phyloP scores from a whole-genome alignment of 2,797 vertebrate genomes.

The Okamejei kenojei region DNA sequence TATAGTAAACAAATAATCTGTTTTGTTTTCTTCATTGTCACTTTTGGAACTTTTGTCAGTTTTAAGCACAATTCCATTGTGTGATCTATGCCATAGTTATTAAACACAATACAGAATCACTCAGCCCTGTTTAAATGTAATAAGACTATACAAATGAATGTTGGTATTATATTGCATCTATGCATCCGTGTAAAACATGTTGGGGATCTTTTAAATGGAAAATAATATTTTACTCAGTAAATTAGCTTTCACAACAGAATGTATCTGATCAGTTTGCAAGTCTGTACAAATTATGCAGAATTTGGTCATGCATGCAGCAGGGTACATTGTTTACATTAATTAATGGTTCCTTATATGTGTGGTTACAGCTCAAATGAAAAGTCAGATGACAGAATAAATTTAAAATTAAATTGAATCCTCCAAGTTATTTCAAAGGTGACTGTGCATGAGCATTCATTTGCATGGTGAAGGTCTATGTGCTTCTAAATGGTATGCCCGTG shows the following conservation, averaged over 20 bases:
- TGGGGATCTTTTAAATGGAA: not conserved
- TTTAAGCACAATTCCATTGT: not conserved
- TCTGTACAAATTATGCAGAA: not conserved
- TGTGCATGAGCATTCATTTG: not conserved
- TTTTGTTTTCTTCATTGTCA: not conserved
- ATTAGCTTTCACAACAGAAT: not conserved
- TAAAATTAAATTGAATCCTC: conserved; percentile 7
- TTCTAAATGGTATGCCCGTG: not conserved
- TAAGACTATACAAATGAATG: not conserved
- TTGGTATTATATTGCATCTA: not conserved
- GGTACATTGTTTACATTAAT: not conserved
- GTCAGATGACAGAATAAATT: not conserved
- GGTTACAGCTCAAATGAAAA: not conserved
- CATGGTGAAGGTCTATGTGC: conserved; percentile 1
- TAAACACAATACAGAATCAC: not conserved
- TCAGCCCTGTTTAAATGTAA: not conserved
- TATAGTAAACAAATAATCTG: not conserved
- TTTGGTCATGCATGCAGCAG: not conserved
- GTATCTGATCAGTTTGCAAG: not conserved
- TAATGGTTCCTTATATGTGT: not conserved
- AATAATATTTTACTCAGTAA: not conserved
- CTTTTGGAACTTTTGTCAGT: not conserved
- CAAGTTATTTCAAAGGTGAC: conserved; percentile 22
- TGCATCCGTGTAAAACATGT: not conserved
- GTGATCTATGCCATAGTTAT: not conserved